A percentile compares a stretch with the other conserved stretches of the same genome.
Conservation (phyloP, 2,113 vertebrate species). For the Procavia capensis region DNA sequence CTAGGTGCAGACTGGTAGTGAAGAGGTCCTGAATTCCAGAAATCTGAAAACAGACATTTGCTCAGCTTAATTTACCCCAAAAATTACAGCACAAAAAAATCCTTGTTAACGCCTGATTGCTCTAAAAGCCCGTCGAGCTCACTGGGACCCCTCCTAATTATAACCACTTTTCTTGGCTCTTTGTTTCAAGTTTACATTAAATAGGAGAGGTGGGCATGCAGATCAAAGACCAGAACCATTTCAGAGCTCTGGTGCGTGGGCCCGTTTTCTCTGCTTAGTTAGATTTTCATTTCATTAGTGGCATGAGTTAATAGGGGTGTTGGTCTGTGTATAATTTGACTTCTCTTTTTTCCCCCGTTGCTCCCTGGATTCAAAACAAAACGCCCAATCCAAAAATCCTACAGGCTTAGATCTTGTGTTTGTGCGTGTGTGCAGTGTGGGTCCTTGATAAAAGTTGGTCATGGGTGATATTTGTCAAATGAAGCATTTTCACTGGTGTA, state of each 20-base stretch:
- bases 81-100: constrained; percentile 54
- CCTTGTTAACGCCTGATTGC: constrained; percentile 60
- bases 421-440: background rate
- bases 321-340: constrained; percentile 75
- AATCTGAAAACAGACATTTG: constrained; percentile 56
- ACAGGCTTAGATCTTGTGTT: background rate
- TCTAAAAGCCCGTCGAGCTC: constrained; percentile 64
- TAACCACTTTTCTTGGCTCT: constrained; percentile 73
- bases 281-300: constrained; percentile 78
- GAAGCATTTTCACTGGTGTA: background rate
- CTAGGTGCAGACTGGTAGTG: background rate
- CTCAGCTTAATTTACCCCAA: constrained; percentile 47
- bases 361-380: constrained; percentile 64
- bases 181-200: constrained; percentile 79
- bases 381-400: constrained; percentile 38
- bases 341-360: constrained; percentile 47
- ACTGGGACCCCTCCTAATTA: constrained; percentile 75
- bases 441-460: background rate
- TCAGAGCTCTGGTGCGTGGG: constrained; percentile 66
- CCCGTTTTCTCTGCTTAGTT: constrained; percentile 79
- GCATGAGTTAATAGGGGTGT: constrained; percentile 75
- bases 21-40: constrained; percentile 51
- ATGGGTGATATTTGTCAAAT: background rate
- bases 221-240: constrained; percentile 72
- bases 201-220: constrained; percentile 70